These are phyloP conservation scores for Chrysochloris asiatica DNA, from an alignment of 2,113 vertebrate genomes.

Conservation along the genomic window DNA sequence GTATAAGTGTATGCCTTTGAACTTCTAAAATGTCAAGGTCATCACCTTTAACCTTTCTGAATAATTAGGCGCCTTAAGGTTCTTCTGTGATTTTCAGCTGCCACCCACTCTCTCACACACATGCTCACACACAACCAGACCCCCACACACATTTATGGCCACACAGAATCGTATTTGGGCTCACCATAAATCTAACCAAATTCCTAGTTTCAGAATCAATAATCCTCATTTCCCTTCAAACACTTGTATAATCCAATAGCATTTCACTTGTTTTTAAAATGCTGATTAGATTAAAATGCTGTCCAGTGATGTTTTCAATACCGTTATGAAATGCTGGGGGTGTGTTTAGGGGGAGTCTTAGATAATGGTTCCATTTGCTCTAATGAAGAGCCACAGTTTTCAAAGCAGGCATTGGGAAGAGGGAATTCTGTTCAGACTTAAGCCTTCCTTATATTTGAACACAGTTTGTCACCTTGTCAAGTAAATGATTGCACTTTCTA, in stretches of 20 bases:
- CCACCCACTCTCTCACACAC: conserved; percentile 85
- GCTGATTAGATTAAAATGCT: conserved; percentile 49
- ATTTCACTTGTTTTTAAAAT: conserved; percentile 59
- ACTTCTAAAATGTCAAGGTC: conserved; percentile 96
- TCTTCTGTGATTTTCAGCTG: conserved; percentile 87
- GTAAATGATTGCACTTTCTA: conserved; percentile 58
- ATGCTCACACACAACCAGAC: conserved; percentile 64
- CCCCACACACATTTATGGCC: conserved; percentile 75
- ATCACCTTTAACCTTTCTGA: conserved; percentile 93
- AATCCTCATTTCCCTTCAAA: conserved; percentile 78
- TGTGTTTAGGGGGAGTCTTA: background rate
- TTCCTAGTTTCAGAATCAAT: conserved; percentile 80
- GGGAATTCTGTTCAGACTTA: conserved; percentile 53
- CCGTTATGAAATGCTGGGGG: conserved; percentile 4
- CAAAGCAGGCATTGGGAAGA: conserved; percentile 41
- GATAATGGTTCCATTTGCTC: conserved; percentile 39
- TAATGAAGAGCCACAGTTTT: conserved; percentile 31
- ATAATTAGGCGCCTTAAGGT: conserved; percentile 91
- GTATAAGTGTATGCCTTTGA: conserved; percentile 91
- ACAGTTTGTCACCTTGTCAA: conserved; percentile 19
- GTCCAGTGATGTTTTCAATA: conserved; percentile 36
- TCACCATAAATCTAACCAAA: conserved; percentile 82
- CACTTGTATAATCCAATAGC: conserved; percentile 62
- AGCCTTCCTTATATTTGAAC: conserved; percentile 50
- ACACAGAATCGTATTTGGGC: conserved; percentile 74